Conservation (phyloP, 92 coral and sea anemone genomes). For the Paramuricea clavata region DNA sequence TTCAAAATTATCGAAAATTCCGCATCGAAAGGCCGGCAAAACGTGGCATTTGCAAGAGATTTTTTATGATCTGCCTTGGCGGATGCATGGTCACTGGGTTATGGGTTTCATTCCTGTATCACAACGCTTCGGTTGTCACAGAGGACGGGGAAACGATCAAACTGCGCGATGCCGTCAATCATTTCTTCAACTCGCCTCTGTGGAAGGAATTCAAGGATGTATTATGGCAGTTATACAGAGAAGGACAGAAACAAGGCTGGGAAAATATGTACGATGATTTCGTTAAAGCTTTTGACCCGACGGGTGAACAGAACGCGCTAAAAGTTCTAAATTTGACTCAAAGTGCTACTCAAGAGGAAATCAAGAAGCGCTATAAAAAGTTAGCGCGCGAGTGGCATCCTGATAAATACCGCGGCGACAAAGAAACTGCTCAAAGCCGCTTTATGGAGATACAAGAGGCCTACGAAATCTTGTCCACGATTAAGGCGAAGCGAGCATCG, state of each 20-base stretch:
- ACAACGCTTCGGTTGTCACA: constrained; percentile 93
- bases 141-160: constrained; percentile 99
- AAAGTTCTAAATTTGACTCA: constrained; percentile 84
- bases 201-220: constrained; percentile 96
- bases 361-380: constrained; percentile 85
- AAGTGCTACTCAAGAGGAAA: constrained; percentile 87
- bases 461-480: constrained; percentile 87
- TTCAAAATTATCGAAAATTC: constrained; percentile 81
- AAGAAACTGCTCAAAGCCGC: constrained; percentile 83
- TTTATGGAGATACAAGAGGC: constrained; percentile 98
- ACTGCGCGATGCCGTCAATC: constrained; percentile 90
- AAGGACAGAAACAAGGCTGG: constrained; percentile 98
- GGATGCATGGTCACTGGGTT: constrained; percentile 76
- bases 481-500: constrained; percentile 81
- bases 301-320: constrained; percentile 98
- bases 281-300: constrained; percentile 95
- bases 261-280: constrained; percentile 95
- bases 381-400: constrained; percentile 98
- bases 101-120: constrained; percentile 95
- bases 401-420: constrained; percentile 78
- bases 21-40: constrained; percentile 65
- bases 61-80: constrained; percentile 80
- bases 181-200: constrained; percentile 96
- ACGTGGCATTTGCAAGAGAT: constrained; percentile 80
- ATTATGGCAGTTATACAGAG: constrained; percentile 81